Evolutionary conservation across 2,113 vertebrate species (phyloP).

Genomic region (Pipra filicauda): DNA sequence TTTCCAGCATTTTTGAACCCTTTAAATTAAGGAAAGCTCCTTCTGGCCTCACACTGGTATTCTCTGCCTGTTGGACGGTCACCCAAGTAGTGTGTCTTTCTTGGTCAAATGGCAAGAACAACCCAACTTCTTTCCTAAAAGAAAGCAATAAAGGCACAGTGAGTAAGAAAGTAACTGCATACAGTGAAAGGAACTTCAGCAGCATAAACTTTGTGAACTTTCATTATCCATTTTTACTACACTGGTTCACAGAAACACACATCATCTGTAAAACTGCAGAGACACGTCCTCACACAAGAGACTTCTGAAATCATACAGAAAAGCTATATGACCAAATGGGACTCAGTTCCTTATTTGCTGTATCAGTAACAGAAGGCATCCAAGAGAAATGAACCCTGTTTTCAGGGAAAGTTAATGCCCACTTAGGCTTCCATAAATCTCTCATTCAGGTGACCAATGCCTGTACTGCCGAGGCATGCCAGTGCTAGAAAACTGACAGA

Average conservation of each 20-base stretch:
- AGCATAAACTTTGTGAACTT: conserved; percentile 39
- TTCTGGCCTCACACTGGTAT: neutral
- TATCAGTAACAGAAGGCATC: neutral
- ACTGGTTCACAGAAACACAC: neutral
- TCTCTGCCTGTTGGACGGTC: neutral
- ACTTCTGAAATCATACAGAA: neutral
- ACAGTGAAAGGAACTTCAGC: neutral
- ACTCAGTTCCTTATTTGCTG: neutral
- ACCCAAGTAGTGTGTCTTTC: neutral
- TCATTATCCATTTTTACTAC: neutral
- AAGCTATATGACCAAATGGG: neutral
- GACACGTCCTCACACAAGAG: neutral
- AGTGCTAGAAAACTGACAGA: neutral
- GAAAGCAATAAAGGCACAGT: neutral
- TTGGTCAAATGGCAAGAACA: neutral
- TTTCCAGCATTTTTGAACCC: neutral
- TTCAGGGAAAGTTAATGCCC: neutral
- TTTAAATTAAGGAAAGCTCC: neutral
- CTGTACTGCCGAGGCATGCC: neutral
- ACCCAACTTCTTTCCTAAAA: neutral
- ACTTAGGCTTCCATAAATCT: neutral
- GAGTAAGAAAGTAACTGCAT: conserved; percentile 15
- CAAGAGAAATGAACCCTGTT: neutral
- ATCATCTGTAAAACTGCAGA: neutral
- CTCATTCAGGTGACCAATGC: neutral